A percentile compares a stretch with the other conserved stretches of the same genome.
Evolutionary conservation across 1,140 invertebrate genomes (phyloP).

Genomic region (Brachionus angularis): DNA sequence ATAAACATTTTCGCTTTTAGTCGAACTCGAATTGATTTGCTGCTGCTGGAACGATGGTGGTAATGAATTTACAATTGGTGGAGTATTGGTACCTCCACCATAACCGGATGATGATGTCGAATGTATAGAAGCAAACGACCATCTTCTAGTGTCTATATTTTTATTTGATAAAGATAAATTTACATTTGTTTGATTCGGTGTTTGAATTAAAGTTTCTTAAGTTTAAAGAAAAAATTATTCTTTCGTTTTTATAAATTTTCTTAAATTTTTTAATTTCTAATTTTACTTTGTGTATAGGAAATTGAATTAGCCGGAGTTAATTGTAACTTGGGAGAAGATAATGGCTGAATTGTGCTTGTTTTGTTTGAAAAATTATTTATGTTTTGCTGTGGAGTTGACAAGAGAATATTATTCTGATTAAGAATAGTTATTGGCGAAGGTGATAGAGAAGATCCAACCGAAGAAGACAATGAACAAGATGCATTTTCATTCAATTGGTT

Average conservation of each 20-base stretch:
- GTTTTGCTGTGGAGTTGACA: too few species aligned
- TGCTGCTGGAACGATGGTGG: not conserved
- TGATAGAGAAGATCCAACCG: slow-evolving; percentile 11
- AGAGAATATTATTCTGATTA: too few species aligned
- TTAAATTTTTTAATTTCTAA: too few species aligned
- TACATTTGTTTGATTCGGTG: too few species aligned
- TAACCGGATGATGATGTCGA: slow-evolving; percentile 35
- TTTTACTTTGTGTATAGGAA: not conserved
- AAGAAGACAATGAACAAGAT: slow-evolving; percentile 25
- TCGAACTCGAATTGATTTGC: slow-evolving; percentile 27
- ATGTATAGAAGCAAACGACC: slow-evolving; percentile 40
- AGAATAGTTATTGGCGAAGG: slow-evolving; percentile 30
- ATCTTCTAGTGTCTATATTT: slow-evolving; percentile 20
- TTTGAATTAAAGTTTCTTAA: not conserved
- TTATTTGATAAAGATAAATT: slow-evolving; percentile 8
- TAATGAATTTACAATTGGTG: slow-evolving; percentile 11
- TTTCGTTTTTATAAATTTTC: too few species aligned
- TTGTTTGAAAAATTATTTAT: slow-evolving; percentile 5
- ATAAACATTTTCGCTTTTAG: not conserved
- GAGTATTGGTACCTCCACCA: slow-evolving; percentile 22
- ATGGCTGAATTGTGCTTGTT: not conserved
- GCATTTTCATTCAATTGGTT: too few species aligned
- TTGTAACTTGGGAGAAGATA: not conserved
- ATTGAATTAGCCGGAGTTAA: slow-evolving; percentile 2
- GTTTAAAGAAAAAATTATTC: not conserved